Conservation (phyloP, 2,113 vertebrate genomes). For the Crypturellus undulatus region DNA sequence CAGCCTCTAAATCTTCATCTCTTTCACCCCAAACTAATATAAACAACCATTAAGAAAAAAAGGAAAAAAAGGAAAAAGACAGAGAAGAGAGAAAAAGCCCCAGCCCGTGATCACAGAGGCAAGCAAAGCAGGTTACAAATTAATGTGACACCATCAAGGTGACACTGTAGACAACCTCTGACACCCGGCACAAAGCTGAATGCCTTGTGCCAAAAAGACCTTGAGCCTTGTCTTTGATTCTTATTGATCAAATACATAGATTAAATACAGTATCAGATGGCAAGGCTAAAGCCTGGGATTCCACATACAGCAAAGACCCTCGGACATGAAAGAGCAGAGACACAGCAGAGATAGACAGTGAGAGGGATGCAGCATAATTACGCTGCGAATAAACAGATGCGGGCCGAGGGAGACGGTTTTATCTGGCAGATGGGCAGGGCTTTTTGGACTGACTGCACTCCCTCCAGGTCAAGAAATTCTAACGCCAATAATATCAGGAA, state of each 20-base stretch:
- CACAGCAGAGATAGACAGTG: conserved; percentile 30
- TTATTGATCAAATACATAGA: conserved; percentile 74
- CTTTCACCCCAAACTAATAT: conserved; percentile 26
- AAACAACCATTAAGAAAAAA: not conserved
- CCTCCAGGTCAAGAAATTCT: conserved; percentile 59
- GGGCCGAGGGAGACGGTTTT: not conserved
- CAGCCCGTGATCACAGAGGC: conserved; percentile 20
- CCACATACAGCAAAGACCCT: conserved; percentile 11
- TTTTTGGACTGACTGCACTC: conserved; percentile 24
- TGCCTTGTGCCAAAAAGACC: conserved; percentile 70
- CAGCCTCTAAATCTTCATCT: not conserved
- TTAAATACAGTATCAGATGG: conserved; percentile 73
- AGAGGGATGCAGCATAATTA: not conserved
- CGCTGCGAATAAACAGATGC: conserved; percentile 46
- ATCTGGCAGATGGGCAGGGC: conserved; percentile 1
- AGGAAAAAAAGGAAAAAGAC: not conserved
- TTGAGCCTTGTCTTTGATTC: conserved; percentile 74
- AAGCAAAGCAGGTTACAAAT: conserved; percentile 37
- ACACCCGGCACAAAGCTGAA: conserved; percentile 45
- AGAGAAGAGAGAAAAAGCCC: not conserved
- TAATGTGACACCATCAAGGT: conserved; percentile 49
- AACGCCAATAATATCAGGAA: conserved; percentile 10
- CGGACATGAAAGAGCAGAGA: conserved; percentile 62
- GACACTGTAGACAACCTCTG: conserved; percentile 65
- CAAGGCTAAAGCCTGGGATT: conserved; percentile 58